Evolutionary conservation across 1,140 invertebrate genomes (phyloP), one percentile per base, ranked within the genome.

Genomic region (Temnothorax longispinosus): DNA sequence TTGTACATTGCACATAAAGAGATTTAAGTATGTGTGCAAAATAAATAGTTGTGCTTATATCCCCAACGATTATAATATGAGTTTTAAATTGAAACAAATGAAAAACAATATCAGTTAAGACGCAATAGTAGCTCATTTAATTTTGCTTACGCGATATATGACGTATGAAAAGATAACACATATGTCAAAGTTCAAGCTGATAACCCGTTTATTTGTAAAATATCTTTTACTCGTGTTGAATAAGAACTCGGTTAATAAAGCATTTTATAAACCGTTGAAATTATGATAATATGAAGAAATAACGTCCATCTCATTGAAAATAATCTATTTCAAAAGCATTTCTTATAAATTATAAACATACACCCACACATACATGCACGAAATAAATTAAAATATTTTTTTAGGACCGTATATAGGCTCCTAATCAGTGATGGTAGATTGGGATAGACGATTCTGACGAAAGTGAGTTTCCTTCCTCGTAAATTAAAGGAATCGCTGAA

Each of bases 151-250:
- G n/a, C 27, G 54, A 54, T 82, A 38, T 56, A 82, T 76, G 76
- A 77, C 52, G 72, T 7, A 87, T 58, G 69, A 74, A 74, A n/a
- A 91, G 91, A 92, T 93, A 93, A 92, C 85, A 91, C 81, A 85
- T 41, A 54, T 88, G 88, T 91, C 90, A 93, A 89, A 80, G 92
- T 93, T 92, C 84, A 87, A 85, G 67, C 21, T 38, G 88, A 89
- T 89, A 89, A 89, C 38, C 38, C 74, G 44, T 81, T 74, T 41
- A 71, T 56, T 86, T 65, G 54, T 15, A 52, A 67, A 76, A 64
- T 44, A 60, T 27, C 13, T 38, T 13, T 58, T 44, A 86, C 64
- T 38, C 38, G 52, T 58, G n/a, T 76, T 56, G 38, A 58, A 75
- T 47, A 81, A 71, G 50, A 69, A 71, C 32, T 60, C 56, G 27